Base-by-base conservation (phyloP, 1,140 invertebrate species). In the Rhizoglyphus robini region DNA sequence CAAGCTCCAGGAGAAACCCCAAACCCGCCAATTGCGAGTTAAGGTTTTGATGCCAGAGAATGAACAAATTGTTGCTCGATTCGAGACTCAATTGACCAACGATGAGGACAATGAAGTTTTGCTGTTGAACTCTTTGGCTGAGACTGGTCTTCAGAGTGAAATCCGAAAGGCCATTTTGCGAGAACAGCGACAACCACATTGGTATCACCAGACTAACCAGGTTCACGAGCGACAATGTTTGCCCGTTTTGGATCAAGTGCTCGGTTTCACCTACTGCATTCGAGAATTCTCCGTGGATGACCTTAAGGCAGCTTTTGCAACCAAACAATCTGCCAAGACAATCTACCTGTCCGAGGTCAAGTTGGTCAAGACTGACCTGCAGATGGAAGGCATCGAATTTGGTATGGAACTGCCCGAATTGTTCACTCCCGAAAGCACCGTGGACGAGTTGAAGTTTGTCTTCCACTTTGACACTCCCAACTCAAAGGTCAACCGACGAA, bases 1-100 rank as follows among this genome's bases (percentile, higher is more conserved):
- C 13, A 11, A 49, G 32, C 61, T 20, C 3, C 31, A 20, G 8
- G 15, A 62, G 8, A 32, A 30, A 8, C 23, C n/a, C 23, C 15
- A 68, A 27, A 32, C 29, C 27, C 41, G 34, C 15, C 2, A 38
- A 32, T 30, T 66, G 5, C 8, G 36, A 5, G 34, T 54, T 1
- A 67, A 66, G 13, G n/a, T 67, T 20, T 15, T 30, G 15, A 23
- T 67, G n/a, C 65, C 65, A 20, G 46, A 67, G 32, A 2, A 67
- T 1, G 29, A 67, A n/a, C 63, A 66, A 20, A 23, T 34, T 18
- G n/a, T 69, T n/a, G 23, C 20, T 4, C 23, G 29, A 30, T 68
- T 48, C 5, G 38, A 68, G 23, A 63, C 62, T 2, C 15, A 63
- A 59, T 63, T 57, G 51, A 63, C 23, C 62, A 47, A 63, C 18